phyloP scores from a whole-genome alignment of 92 coral and sea anemone genomes.

The Heteractis magnifica region DNA sequence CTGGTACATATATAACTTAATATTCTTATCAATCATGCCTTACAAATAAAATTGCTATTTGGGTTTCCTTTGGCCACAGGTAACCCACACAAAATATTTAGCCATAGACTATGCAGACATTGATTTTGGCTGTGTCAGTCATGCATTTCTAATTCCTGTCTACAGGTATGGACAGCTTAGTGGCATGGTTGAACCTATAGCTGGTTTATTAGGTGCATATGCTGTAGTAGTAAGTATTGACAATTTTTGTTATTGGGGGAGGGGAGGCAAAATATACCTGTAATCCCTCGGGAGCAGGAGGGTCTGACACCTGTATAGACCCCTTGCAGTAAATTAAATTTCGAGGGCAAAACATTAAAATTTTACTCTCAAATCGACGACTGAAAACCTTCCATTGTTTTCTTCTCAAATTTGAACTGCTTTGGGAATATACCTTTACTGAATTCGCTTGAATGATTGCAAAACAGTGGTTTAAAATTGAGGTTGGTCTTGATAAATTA shows the following conservation, averaged over 20 bases:
- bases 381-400: too few relatives aligned
- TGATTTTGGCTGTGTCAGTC: not conserved
- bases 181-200: conserved; percentile 99
- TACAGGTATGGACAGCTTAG: conserved; percentile 97
- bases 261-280: not conserved
- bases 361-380: too few relatives aligned
- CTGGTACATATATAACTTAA: conserved; percentile 52
- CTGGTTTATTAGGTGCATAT: conserved; percentile 92
- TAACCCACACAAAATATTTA: not conserved
- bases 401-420: too few relatives aligned
- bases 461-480: too few relatives aligned
- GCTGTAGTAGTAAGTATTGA: conserved; percentile 81
- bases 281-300: too few relatives aligned
- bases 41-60: not conserved
- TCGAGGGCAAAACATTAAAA: too few relatives aligned
- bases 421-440: too few relatives aligned
- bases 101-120: too few relatives aligned
- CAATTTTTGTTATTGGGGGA: not conserved
- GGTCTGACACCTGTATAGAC: too few relatives aligned
- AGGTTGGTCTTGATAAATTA: too few relatives aligned
- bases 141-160: not conserved
- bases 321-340: too few relatives aligned
- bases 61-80: conserved; percentile 10
- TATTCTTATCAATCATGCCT: not conserved
- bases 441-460: too few relatives aligned